Base-by-base conservation (phyloP, 2,113 vertebrate species). In the Melanerpes formicivorus region DNA sequence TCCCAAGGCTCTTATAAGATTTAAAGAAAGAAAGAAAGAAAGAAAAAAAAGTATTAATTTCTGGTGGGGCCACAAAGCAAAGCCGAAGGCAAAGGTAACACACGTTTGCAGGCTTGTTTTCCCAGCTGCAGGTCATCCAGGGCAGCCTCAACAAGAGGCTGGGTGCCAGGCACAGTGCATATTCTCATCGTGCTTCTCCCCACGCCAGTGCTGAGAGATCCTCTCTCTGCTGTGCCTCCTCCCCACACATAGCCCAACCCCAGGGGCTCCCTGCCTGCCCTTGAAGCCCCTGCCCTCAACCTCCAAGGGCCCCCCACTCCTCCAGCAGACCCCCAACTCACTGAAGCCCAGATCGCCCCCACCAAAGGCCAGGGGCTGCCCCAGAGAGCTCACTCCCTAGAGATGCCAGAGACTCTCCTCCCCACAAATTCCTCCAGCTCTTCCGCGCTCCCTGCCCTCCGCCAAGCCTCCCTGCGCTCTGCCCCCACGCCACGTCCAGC, bases 91-190 rank as follows among this genome's bases (percentile, higher is more conserved):
- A 40, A 46, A 8, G 71, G 56, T 8, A 34, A 37, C 40, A 4
- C 1, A 65, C 1, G 22, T 0, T 1, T 3, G 21, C 50, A 34
- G 1, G 15, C 56, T 10, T 19, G 37, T 7, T 32, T 14, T 9
- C 60, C 22, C 5, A 56, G 72, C 58, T 8, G 30, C 67, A 3
- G 66, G 15, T 62, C 55, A 27, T 1, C 18, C 3, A 6, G 22
- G 56, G 55, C 72, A 40, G 66, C 77, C 44, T 2, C 16, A 11
- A 6, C 14, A 3, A 21, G 86, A 3, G 30, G 29, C 83, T 18
- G 4, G 64, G 48, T 14, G 6, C 18, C 32, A 26, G 55, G 11
- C 5, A 4, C 0, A 9, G 29, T 2, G 18, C 25, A 1, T 4
- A 1, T 4, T 10, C 64, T 4, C 52, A 27, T 0, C 22, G 6